These are phyloP conservation scores for Ptilodon capucinus DNA, from an alignment of 2,888 invertebrate species.

Conservation along the genomic window DNA sequence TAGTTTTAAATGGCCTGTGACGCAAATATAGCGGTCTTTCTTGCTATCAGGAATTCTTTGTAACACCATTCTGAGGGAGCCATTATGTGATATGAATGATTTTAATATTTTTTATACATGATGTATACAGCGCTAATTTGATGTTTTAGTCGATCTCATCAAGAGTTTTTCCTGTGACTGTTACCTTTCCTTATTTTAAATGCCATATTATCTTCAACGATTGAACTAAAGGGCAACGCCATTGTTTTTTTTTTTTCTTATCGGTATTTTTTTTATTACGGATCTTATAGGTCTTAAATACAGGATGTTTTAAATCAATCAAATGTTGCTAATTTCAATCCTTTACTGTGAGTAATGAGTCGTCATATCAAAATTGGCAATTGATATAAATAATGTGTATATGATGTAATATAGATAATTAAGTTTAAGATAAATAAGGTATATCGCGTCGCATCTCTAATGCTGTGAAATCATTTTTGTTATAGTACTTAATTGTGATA, in stretches of 20 bases:
- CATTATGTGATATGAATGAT: constrained; percentile 46
- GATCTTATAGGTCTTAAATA: not conserved
- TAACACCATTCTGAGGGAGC: constrained; percentile 19
- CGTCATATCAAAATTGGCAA: constrained; percentile 37
- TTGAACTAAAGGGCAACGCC: too few relatives aligned
- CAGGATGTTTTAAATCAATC: not conserved
- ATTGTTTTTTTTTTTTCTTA: constrained; percentile 11
- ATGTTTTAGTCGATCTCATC: too few relatives aligned
- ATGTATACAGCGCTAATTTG: too few relatives aligned
- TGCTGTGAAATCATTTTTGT: constrained; percentile 15
- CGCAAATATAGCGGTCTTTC: constrained; percentile 9
- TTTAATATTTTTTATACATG: too few relatives aligned
- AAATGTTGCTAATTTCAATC: not conserved
- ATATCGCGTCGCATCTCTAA: constrained; percentile 16
- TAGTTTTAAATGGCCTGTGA: constrained; percentile 12
- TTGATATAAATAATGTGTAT: constrained; percentile 28
- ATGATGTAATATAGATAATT: constrained; percentile 29
- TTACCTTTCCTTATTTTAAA: too few relatives aligned
- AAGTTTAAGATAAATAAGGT: constrained; percentile 15
- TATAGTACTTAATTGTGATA: constrained; percentile 31
- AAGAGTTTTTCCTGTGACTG: too few relatives aligned
- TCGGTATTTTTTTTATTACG: not conserved
- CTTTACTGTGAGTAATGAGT: constrained; percentile 3
- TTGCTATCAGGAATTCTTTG: constrained; percentile 7
- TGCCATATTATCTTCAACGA: too few relatives aligned